These are phyloP conservation scores for Drosophila histrio DNA, from an alignment of 2,888 invertebrate genomes.

Conservation along the genomic window DNA sequence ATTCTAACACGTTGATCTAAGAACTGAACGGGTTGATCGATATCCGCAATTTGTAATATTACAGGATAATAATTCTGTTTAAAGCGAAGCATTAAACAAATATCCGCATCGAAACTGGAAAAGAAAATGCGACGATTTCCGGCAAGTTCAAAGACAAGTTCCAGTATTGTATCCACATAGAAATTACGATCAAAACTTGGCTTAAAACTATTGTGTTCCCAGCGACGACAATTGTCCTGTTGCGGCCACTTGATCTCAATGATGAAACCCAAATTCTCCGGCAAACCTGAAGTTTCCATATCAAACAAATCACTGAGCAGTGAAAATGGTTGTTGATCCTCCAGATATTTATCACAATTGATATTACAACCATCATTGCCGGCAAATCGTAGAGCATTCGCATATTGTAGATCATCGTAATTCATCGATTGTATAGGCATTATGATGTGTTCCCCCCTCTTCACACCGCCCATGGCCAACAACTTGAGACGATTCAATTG, in stretches of 20 bases:
- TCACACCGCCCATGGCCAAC: conserved; percentile 87
- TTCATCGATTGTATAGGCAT: conserved; percentile 88
- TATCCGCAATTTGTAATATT: conserved; percentile 92
- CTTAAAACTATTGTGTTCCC: conserved; percentile 89
- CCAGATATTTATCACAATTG: conserved; percentile 83
- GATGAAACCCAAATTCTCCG: conserved; percentile 92
- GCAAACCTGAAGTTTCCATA: conserved; percentile 87
- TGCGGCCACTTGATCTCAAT: conserved; percentile 98
- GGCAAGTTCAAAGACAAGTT: conserved; percentile 87
- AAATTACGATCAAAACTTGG: conserved; percentile 93
- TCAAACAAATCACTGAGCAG: conserved; percentile 92
- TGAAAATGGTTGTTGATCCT: conserved; percentile 96
- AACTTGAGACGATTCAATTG: conserved; percentile 94
- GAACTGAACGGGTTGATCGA: conserved; percentile 89
- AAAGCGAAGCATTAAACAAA: conserved; percentile 94
- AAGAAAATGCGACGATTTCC: conserved; percentile 92
- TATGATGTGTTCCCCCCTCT: conserved; percentile 17
- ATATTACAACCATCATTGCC: conserved; percentile 85
- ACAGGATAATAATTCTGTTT: conserved; percentile 99
- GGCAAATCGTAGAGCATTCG: conserved; percentile 89
- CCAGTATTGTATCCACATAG: conserved; percentile 91
- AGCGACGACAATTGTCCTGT: conserved; percentile 91
- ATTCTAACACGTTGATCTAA: conserved; percentile 91
- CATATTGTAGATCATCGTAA: conserved; percentile 89
- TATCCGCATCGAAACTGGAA: conserved; percentile 97